Percentiles rank a stretch among this genome's conserved stretches.
phyloP scores from a whole-genome alignment of 2,797 vertebrate genomes.

The Mionectes olivaceus region DNA sequence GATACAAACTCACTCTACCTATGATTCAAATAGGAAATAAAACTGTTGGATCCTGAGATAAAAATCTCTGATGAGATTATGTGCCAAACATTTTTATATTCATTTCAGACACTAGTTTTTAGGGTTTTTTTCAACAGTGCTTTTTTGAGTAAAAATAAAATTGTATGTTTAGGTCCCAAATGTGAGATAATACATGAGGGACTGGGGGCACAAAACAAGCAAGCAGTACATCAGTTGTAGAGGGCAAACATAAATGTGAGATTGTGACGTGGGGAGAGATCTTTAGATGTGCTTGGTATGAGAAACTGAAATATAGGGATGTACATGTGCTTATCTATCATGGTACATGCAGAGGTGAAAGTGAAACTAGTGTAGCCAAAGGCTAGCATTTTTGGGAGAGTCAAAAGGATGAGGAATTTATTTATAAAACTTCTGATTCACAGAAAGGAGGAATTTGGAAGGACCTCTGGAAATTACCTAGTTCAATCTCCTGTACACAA shows the following conservation, averaged over 20 bases:
- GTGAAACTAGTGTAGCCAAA: neutral
- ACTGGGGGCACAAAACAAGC: neutral
- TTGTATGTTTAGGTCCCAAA: neutral
- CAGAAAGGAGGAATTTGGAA: neutral
- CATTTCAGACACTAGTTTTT: neutral
- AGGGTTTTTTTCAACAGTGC: neutral
- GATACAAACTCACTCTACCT: neutral
- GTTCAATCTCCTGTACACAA: neutral
- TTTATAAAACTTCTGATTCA: neutral
- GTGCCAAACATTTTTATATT: neutral
- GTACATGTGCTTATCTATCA: neutral
- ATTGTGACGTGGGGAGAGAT: neutral
- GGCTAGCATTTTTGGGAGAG: neutral
- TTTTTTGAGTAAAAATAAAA: neutral
- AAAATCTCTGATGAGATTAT: neutral
- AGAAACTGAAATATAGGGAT: neutral
- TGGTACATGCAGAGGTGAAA: neutral
- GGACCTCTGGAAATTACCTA: neutral
- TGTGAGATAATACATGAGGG: neutral
- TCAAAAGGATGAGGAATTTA: neutral
- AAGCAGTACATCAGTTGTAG: neutral
- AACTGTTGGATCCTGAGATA: neutral
- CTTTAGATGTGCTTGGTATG: neutral
- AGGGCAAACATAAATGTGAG: neutral
- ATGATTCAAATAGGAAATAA: neutral